A percentile compares a stretch with the other conserved stretches of the same genome.
Evolutionary conservation across 1,140 invertebrate species (phyloP).

Genomic region (Neodiprion pinetum): DNA sequence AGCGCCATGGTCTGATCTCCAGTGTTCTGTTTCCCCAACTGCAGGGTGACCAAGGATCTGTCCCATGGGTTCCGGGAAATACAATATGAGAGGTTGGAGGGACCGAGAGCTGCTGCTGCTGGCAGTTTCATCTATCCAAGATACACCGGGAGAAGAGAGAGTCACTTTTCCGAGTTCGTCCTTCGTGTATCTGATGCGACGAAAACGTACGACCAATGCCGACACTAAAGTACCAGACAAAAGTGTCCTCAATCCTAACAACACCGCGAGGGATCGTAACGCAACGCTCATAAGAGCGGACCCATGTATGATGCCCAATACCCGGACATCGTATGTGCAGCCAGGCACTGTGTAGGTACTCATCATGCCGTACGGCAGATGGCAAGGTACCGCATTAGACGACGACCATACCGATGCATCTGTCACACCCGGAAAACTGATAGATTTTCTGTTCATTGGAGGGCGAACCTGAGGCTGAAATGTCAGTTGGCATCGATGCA

Average conservation of each 20-base stretch:
- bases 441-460: no score
- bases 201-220: conserved; percentile 34
- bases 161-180: background rate
- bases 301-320: no score
- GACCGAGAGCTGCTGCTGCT: background rate
- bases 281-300: no score
- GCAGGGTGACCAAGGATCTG: background rate
- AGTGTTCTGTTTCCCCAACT: conserved; percentile 26
- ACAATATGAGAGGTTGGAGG: conserved; percentile 20
- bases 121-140: conserved; percentile 44
- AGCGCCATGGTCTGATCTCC: conserved; percentile 30
- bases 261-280: background rate
- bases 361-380: no score
- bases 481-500: no score
- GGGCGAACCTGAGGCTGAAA: no score
- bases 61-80: conserved; percentile 41
- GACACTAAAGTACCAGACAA: conserved; percentile 40
- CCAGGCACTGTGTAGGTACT: no score
- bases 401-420: no score
- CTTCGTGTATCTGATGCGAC: conserved; percentile 48
- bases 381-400: no score
- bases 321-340: no score
- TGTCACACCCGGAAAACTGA: no score
- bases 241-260: conserved; percentile 32
- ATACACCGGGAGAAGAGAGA: conserved; percentile 31